Percentiles rank a stretch among this genome's conserved stretches.
Conservation (phyloP, 2,797 vertebrate genomes). For the Rhadinocentrus ornatus region DNA sequence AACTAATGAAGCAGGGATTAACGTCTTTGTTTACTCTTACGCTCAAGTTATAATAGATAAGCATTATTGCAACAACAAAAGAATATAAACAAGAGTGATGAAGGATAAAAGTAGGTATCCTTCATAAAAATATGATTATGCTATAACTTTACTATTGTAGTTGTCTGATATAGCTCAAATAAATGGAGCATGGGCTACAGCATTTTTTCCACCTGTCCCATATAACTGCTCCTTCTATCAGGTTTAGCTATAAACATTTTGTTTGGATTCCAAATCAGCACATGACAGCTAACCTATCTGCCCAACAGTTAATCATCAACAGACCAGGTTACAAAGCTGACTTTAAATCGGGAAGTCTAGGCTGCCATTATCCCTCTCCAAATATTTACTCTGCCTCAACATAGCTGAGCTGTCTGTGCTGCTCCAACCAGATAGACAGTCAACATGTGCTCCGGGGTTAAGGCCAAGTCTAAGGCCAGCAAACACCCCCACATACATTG, state of each 20-base stretch:
- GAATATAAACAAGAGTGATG: constrained; percentile 12
- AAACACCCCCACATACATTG: constrained; percentile 16
- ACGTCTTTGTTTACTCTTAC: constrained; percentile 4
- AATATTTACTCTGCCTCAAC: constrained; percentile 78
- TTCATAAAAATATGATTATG: not conserved
- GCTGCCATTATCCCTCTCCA: constrained; percentile 68
- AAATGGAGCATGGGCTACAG: not conserved
- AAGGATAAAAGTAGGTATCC: constrained; percentile 22
- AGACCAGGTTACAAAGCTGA: constrained; percentile 56
- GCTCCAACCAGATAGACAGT: constrained; percentile 61
- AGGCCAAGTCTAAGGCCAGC: constrained; percentile 52
- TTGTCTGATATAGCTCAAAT: not conserved
- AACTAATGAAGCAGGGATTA: constrained; percentile 41
- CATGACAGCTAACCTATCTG: constrained; percentile 33
- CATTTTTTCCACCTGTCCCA: constrained; percentile 2
- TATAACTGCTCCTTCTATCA: not conserved
- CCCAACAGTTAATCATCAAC: constrained; percentile 64
- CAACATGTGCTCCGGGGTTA: constrained; percentile 47
- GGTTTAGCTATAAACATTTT: constrained; percentile 10
- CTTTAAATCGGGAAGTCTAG: constrained; percentile 67
- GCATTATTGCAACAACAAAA: constrained; percentile 19
- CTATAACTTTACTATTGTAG: not conserved
- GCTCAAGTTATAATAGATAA: constrained; percentile 20
- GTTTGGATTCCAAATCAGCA: constrained; percentile 28
- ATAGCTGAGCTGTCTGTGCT: constrained; percentile 69